Percentiles rank a stretch among this genome's conserved stretches.
These are phyloP conservation scores for Bolborhynchus lineola DNA, from an alignment of 2,113 vertebrate genomes.

Conservation along the genomic window DNA sequence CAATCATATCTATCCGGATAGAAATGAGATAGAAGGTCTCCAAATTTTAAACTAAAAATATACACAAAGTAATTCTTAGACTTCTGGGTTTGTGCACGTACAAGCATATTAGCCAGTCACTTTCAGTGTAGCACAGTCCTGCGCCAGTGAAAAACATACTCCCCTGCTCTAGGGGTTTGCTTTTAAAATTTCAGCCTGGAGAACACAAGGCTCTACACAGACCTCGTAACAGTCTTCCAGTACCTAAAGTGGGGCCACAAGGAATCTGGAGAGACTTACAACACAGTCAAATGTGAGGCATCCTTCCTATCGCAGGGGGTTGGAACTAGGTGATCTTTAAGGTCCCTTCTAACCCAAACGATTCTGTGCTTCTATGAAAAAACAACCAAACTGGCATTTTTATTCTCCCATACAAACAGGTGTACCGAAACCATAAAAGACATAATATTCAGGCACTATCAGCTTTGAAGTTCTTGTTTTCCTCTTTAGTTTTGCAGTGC, in stretches of 20 bases:
- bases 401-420: not conserved
- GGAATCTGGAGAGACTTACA: not conserved
- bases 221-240: not conserved
- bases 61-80: not conserved
- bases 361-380: not conserved
- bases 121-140: rapidly evolving
- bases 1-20: not conserved
- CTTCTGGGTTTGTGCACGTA: not conserved
- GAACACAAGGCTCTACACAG: not conserved
- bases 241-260: not conserved
- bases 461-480: not conserved
- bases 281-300: not conserved
- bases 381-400: not conserved
- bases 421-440: not conserved
- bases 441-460: not conserved
- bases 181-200: not conserved
- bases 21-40: not conserved
- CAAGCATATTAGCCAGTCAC: not conserved
- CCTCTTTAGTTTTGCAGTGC: not conserved
- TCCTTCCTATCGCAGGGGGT: not conserved
- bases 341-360: not conserved
- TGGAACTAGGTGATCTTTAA: not conserved
- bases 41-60: not conserved
- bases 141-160: rapidly evolving
- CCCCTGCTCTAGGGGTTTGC: not conserved